These are phyloP conservation scores for Nudaria mundana DNA, from an alignment of 2,888 invertebrate species.

Conservation along the genomic window DNA sequence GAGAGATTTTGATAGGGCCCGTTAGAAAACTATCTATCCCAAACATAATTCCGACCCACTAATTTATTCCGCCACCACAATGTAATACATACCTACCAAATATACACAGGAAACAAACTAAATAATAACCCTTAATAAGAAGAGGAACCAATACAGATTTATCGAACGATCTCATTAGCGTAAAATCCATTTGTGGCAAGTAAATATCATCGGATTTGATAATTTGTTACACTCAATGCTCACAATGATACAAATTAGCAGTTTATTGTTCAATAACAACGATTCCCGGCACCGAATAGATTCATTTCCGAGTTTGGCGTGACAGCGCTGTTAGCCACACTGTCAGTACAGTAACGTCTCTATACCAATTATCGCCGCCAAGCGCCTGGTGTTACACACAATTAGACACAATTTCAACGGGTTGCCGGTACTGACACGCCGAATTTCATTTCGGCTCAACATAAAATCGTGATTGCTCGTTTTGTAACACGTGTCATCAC, in stretches of 20 bases:
- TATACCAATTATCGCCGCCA: conserved; percentile 20
- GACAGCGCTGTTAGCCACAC: background rate
- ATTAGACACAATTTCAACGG: conserved; percentile 23
- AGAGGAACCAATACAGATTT: no score
- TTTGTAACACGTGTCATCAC: background rate
- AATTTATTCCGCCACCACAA: no score
- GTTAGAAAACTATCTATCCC: no score
- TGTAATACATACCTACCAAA: no score
- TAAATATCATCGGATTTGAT: no score
- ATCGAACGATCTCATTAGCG: no score
- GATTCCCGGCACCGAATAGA: background rate
- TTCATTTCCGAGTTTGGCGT: background rate
- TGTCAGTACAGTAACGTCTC: conserved; percentile 8
- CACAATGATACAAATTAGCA: background rate
- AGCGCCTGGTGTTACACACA: conserved; percentile 17
- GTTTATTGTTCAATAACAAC: background rate
- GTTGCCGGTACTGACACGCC: conserved; percentile 21
- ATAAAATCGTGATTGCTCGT: background rate
- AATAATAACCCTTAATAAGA: no score
- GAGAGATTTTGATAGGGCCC: no score
- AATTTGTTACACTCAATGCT: background rate
- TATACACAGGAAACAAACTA: no score
- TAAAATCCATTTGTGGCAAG: no score
- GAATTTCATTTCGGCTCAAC: conserved; percentile 9
- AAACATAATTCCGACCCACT: no score